Percentiles rank a stretch among this genome's conserved stretches.
phyloP scores from a whole-genome alignment of 2,113 vertebrate genomes.

The Xiphias gladius region DNA sequence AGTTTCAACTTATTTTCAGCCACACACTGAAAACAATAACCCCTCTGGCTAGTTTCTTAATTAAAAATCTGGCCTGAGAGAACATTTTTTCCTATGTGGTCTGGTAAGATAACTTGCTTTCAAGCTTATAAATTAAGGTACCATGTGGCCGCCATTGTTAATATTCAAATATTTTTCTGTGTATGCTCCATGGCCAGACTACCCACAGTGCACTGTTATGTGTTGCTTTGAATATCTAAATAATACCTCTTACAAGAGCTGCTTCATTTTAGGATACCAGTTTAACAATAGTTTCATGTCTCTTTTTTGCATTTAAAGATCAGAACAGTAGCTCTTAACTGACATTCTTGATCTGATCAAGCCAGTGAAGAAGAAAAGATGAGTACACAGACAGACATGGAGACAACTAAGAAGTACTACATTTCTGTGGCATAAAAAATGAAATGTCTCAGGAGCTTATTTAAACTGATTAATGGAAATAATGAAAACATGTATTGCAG shows the following conservation, averaged over 20 bases:
- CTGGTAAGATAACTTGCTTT: constrained; percentile 51
- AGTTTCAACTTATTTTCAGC: constrained; percentile 64
- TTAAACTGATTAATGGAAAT: constrained; percentile 35
- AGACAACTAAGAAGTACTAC: constrained; percentile 10
- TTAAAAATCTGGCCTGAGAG: constrained; percentile 70
- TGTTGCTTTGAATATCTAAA: constrained; percentile 49
- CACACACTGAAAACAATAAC: constrained; percentile 54
- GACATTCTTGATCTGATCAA: background rate
- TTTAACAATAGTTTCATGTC: constrained; percentile 10
- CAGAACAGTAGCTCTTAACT: background rate
- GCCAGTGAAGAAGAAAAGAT: constrained; percentile 4
- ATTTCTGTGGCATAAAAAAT: constrained; percentile 7
- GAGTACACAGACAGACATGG: background rate
- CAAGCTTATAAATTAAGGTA: constrained; percentile 55
- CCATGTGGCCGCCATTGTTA: constrained; percentile 47
- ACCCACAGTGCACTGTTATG: constrained; percentile 8
- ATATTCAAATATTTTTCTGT: constrained; percentile 56
- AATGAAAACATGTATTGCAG: constrained; percentile 40
- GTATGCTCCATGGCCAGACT: constrained; percentile 19
- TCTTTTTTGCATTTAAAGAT: background rate
- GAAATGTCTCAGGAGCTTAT: background rate
- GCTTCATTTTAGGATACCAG: constrained; percentile 8
- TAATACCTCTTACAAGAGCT: background rate
- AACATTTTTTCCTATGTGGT: constrained; percentile 19
- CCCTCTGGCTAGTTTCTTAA: constrained; percentile 64